A percentile compares a stretch with the other conserved stretches of the same genome.
These are phyloP conservation scores for Epizoanthus fatuus DNA, from an alignment of 92 coral and sea anemone genomes.

Conservation along the genomic window DNA sequence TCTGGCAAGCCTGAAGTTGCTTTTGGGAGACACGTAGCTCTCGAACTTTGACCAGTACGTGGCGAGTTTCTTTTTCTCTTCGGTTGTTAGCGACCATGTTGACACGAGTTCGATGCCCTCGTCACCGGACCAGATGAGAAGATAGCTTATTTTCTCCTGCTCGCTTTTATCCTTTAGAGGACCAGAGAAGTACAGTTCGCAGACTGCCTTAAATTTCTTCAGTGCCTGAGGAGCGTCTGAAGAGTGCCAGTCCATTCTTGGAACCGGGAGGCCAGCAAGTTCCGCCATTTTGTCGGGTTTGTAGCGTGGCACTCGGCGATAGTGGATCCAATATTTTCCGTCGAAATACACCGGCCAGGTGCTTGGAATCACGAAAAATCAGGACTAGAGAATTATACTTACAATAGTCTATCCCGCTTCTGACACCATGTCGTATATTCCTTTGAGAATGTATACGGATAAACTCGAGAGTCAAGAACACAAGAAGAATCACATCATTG, in stretches of 20 bases:
- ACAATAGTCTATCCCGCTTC: no score
- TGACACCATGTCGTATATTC: no score
- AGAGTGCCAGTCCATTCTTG: constrained; percentile 75
- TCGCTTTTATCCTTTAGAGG: constrained; percentile 55
- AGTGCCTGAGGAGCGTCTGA: constrained; percentile 70
- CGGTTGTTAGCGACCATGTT: constrained; percentile 49
- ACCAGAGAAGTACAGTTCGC: constrained; percentile 73
- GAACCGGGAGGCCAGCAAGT: constrained; percentile 67
- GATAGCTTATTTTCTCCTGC: constrained; percentile 35
- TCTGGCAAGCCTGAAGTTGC: constrained; percentile 68
- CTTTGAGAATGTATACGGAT: no score
- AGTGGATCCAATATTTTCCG: neutral
- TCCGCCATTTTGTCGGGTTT: constrained; percentile 57
- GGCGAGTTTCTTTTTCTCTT: constrained; percentile 59
- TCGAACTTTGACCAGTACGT: constrained; percentile 77
- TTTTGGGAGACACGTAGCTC: constrained; percentile 64
- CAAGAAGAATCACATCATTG: neutral
- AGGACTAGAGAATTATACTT: neutral
- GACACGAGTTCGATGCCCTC: constrained; percentile 61
- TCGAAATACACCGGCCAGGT: constrained; percentile 22
- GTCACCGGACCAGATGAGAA: constrained; percentile 63
- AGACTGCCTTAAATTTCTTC: constrained; percentile 69
- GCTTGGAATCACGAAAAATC: neutral
- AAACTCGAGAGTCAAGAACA: no score
- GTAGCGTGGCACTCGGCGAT: neutral